Evolutionary conservation across 2,113 vertebrate genomes (phyloP), one percentile per base, ranked within the genome.

Genomic region (Chrysochloris asiatica): DNA sequence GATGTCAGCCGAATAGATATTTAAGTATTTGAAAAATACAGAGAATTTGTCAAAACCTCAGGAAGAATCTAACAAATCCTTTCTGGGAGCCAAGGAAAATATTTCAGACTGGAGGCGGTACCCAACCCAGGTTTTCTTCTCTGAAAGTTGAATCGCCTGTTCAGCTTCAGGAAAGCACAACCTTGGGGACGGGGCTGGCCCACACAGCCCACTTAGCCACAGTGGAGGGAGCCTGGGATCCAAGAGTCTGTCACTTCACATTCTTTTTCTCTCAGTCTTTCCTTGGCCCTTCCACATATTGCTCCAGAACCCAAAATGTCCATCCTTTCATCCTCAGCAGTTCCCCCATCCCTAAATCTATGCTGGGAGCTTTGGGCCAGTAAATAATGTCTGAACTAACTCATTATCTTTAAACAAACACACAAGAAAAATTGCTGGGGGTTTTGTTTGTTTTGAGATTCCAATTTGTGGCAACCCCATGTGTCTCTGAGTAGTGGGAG

Each of bases 1-100:
- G 63, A 71, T 95, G 96, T 97, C 96, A 96, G 87, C 82, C 0
- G 85, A 96, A 88, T 92, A 97, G 96, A 94, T 96, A 94, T 67
- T 96, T 97, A 94, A 96, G 89, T 94, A 82, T 90, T 95, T 86
- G 82, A 94, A 85, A 93, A 93, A 94, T 91, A 90, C 82, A 92
- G 94, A 85, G 89, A 79, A 19, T 96, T 91, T 96, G 96, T 97
- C 96, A 97, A 95, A 97, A 97, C 95, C 87, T 92, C 93, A 43
- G 80, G 71, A 95, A 94, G 33, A 69, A 13, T 79, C 95, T 95
- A 95, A 93, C 73, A 87, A 78, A 96, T 92, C 82, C 87, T 92
- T 95, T 56, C 52, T 88, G 83, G 89, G 75, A 93, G 84, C 78
- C 93, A 89, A 89, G 93, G 81, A 63, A 95, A 96, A 94, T 95